Base-by-base conservation (phyloP, 2,888 invertebrate species). In the Euzetes globulus region DNA sequence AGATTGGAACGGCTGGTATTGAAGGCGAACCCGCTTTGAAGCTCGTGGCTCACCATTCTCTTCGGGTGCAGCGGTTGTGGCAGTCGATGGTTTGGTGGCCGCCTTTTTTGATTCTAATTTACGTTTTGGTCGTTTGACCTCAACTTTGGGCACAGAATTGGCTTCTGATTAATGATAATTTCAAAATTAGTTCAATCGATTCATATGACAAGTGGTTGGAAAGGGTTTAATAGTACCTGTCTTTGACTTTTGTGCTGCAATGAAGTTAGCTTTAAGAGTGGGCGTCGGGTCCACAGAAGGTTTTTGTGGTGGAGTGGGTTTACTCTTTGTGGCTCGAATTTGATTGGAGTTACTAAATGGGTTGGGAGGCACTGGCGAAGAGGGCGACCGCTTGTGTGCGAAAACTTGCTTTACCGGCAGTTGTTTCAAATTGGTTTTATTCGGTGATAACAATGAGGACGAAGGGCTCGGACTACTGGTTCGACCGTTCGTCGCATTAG, bases 1-100 rank as follows among this genome's bases (percentile, higher is more conserved):
- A 77, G 90, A 90, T 82, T 92, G 92, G 83, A 91, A 92, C 15
- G 89, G 87, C 81, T 91, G 91, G 22, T 90, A 90, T 84, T 88
- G 87, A 27, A 87, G 86, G 73, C 88, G 75, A 19, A 85, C 85
- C 78, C 88, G 82, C 80, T 87, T 87, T 47, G 77, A 78, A 33
- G 74, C 74, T 27, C 78, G 72, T n/a, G 72, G 72, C 13, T 76
- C 71, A n/a, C 63, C 63, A 37, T 41, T 65, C 5, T 65, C 37
- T 33, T 65, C 63, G 11, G 37, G 37, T 0, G 19, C 37, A n/a
- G 63, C 1, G 7, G 63, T 19, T 41, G 65, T 71, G 1, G 47
- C 7, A n/a, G n/a, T 27, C 27, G 22, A 11, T 5, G 60, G 58
- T 37, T n/a, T 37, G 15, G 25, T 13, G 11, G 17, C 5, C 41